Evolutionary conservation across 1,140 invertebrate genomes (phyloP).

Genomic region (Diachasmimorpha longicaudata): DNA sequence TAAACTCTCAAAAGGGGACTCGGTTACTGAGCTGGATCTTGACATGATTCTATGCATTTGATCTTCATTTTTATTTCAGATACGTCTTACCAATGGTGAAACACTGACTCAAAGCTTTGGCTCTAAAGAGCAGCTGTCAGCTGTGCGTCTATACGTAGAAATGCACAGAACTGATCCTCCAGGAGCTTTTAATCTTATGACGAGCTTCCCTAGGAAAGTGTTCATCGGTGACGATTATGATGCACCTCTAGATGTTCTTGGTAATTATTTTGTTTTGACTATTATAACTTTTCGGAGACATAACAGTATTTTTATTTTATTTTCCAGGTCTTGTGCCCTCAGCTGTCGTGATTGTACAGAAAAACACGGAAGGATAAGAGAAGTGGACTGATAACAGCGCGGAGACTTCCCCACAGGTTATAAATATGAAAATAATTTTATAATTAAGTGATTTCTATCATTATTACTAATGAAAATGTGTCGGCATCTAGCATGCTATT

Average conservation of each 20-base stretch:
- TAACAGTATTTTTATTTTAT: no score
- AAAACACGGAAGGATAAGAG: constrained; percentile 44
- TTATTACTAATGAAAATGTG: no score
- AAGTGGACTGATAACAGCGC: not conserved
- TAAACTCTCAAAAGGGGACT: not conserved
- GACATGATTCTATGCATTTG: not conserved
- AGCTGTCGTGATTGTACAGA: constrained; percentile 78
- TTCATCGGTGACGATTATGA: constrained; percentile 89
- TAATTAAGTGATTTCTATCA: not conserved
- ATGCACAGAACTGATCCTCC: constrained; percentile 74
- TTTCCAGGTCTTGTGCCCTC: constrained; percentile 79
- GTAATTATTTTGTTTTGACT: constrained; percentile 61
- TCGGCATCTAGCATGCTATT: no score
- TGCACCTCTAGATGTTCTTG: constrained; percentile 80
- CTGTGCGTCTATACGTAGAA: constrained; percentile 84
- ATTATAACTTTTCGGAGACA: no score
- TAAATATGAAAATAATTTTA: constrained; percentile 8
- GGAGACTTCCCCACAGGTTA: not conserved
- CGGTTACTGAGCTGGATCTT: no score
- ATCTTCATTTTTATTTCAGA: constrained; percentile 41
- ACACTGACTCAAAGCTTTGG: constrained; percentile 79
- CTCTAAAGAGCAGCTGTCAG: constrained; percentile 86
- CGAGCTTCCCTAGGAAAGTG: constrained; percentile 84
- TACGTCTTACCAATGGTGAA: constrained; percentile 72
- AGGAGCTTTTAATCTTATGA: constrained; percentile 79